Evolutionary conservation across 2,113 vertebrate species (phyloP).

Genomic region (Siphamia tubifer): DNA sequence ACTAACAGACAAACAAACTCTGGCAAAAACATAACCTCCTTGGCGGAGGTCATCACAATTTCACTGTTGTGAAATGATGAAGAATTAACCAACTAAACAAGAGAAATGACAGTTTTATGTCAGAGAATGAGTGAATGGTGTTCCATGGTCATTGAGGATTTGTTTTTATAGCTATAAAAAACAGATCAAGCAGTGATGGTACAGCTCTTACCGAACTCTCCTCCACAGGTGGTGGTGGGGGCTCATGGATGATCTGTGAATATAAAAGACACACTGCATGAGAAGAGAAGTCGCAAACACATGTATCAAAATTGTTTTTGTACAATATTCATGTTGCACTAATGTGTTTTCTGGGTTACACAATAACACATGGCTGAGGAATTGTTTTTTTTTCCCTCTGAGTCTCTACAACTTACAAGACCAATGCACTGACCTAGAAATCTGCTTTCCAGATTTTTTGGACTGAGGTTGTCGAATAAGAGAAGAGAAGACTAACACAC

Average conservation of each 20-base stretch:
- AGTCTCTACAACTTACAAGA: constrained; percentile 47
- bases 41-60: too few species aligned
- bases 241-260: constrained; percentile 80
- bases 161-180: constrained; percentile 1
- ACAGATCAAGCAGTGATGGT: neutral
- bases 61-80: constrained; percentile 28
- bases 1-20: too few species aligned
- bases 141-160: constrained; percentile 20
- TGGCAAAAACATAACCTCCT: too few species aligned
- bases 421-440: constrained; percentile 67
- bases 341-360: constrained; percentile 43
- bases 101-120: neutral
- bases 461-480: constrained; percentile 20
- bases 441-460: constrained; percentile 70
- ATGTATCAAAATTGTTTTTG: constrained; percentile 9
- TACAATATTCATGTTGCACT: constrained; percentile 24
- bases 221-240: constrained; percentile 74
- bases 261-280: neutral
- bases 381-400: constrained; percentile 22
- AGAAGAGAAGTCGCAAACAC: constrained; percentile 5
- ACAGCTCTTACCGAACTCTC: constrained; percentile 79
- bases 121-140: constrained; percentile 9
- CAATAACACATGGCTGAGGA: constrained; percentile 61
- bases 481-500: neutral
- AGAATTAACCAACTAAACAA: constrained; percentile 15